phyloP scores from a whole-genome alignment of 2,797 vertebrate genomes.

The Falco rusticolus region DNA sequence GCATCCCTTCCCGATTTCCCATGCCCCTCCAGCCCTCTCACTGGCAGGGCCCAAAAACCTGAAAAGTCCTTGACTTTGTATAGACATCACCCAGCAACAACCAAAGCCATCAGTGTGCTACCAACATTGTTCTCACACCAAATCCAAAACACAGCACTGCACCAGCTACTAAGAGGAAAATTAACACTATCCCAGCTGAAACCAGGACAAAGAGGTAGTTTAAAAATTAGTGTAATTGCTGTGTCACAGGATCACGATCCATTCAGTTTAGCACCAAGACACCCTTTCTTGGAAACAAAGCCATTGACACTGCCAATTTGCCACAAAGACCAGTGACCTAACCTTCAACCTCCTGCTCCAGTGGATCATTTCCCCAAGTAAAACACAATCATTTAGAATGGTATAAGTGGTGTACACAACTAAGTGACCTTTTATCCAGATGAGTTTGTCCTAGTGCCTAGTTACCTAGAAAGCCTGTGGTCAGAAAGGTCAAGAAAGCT shows the following conservation, averaged over 20 bases:
- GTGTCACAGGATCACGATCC: neutral
- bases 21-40: no score
- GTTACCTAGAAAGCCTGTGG: conserved; percentile 18
- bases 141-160: no score
- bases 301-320: neutral
- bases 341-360: neutral
- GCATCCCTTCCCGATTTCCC: no score
- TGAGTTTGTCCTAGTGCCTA: conserved; percentile 27
- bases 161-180: no score
- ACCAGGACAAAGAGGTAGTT: neutral
- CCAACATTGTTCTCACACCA: no score
- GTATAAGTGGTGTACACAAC: neutral
- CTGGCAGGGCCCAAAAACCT: no score
- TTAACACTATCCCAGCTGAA: no score
- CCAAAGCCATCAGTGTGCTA: no score
- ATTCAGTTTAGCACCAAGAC: neutral
- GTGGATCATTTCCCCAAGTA: neutral
- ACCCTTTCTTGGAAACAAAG: neutral
- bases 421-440: conserved; percentile 7
- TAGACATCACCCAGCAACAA: no score
- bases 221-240: neutral
- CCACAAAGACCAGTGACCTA: neutral
- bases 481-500: conserved; percentile 39
- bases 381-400: conserved; percentile 5
- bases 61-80: no score